Evolutionary conservation across 2,888 invertebrate species (phyloP), one percentile per base, ranked within the genome.

Genomic region (Torymus texanus): DNA sequence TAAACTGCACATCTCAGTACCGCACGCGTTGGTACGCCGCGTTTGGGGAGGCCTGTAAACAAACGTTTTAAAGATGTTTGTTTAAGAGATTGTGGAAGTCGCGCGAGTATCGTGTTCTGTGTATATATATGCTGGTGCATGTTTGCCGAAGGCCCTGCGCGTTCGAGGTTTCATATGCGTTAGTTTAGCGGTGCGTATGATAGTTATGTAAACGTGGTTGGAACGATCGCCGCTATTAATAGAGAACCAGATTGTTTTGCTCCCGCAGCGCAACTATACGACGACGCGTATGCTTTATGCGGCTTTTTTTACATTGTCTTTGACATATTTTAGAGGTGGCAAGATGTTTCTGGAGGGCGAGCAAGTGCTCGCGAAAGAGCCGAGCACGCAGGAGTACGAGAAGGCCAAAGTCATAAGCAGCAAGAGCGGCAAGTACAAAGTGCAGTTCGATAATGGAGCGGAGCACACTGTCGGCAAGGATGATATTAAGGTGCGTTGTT

Each of bases 341-440:
- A 87, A 85, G 85, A 87, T 84, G 81, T 88, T 86, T 59, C 67
- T 67, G 4, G 86, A 86, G 78, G 90, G 89, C 29, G 88, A 88
- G n/a, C 82, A 85, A 29, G 88, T 90, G 4, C 82, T 88, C 75
- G 89, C 88, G 1, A 87, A 84, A 75, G 81, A 85, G 81, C 87
- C 89, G 13, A 84, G 81, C 21, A 84, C 84, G 1, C 81, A 80
- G 0, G 85, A 88, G 18, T 88, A 85, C 78, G 81, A 82, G 50
- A 85, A 83, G 77, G 88, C 84, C 10, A 87, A 82, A 77, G 80
- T 90, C 72, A 50, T 88, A 83, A 11, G 82, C 81, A 61, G 66
- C 12, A 84, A 50, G 13, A 87, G 88, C 14, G 85, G 83, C 76
- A 85, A 83, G 51, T 90, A 88, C 65, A 85, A 83, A 50, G 84